phyloP scores from a whole-genome alignment of 1,140 invertebrate genomes.

The Drosophila subobscura region DNA sequence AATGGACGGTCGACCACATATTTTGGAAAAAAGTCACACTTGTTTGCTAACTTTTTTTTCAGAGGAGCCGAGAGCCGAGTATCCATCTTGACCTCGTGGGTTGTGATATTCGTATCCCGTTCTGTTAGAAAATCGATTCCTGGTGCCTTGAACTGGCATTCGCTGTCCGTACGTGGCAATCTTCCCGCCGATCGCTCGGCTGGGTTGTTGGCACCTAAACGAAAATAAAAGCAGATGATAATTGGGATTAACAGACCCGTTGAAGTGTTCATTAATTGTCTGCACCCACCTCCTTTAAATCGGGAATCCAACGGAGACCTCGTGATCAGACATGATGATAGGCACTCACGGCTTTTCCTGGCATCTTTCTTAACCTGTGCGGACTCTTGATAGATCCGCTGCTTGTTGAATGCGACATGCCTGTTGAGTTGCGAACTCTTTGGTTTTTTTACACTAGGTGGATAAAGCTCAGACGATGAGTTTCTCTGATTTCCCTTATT shows the following conservation, averaged over 20 bases:
- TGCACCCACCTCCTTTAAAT: slow-evolving; percentile 4
- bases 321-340: slow-evolving; percentile 2
- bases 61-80: slow-evolving; percentile 12
- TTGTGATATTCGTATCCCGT: slow-evolving; percentile 14
- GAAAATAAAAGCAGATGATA: not conserved
- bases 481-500: too few relatives aligned
- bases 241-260: too few relatives aligned
- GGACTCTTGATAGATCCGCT: not conserved
- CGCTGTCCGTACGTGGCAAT: slow-evolving; percentile 63
- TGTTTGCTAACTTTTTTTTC: slow-evolving; percentile 25
- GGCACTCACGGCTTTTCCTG: not conserved
- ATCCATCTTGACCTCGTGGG: slow-evolving; percentile 51
- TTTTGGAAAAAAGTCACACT: slow-evolving; percentile 61
- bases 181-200: slow-evolving; percentile 37
- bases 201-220: slow-evolving; percentile 53
- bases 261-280: too few relatives aligned
- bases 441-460: slow-evolving; percentile 2
- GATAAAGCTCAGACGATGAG: not conserved
- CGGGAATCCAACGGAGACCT: not conserved
- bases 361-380: not conserved
- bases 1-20: slow-evolving; percentile 45
- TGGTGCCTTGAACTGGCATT: slow-evolving; percentile 53
- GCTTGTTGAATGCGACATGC: slow-evolving; percentile 48
- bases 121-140: slow-evolving; percentile 49
- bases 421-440: slow-evolving; percentile 32